phyloP scores from a whole-genome alignment of 2,888 invertebrate species.

The Cataglyphis altisquamis region DNA sequence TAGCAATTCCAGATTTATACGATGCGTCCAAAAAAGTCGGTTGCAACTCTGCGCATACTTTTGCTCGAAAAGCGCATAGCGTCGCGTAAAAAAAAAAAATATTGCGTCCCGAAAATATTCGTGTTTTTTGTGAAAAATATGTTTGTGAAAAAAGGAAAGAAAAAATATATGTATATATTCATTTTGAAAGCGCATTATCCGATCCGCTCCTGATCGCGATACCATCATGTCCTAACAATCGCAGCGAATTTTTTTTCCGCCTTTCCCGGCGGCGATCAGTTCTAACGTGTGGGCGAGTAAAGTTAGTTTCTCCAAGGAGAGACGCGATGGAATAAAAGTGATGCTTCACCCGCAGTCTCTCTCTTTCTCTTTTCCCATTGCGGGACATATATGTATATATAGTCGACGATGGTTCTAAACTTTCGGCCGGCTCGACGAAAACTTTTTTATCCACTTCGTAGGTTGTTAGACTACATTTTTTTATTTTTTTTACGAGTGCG shows the following conservation, averaged over 20 bases:
- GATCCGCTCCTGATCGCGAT: not conserved
- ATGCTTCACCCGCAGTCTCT: not conserved
- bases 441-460: slow-evolving; percentile 51
- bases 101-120: slow-evolving; percentile 42
- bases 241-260: slow-evolving; percentile 7
- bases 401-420: slow-evolving; percentile 42
- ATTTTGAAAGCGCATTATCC: slow-evolving; percentile 30
- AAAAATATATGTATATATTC: not conserved
- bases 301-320: slow-evolving; percentile 34
- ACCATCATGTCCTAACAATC: slow-evolving; percentile 29
- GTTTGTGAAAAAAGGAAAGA: not conserved
- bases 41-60: slow-evolving; percentile 39
- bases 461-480: slow-evolving; percentile 30
- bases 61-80: slow-evolving; percentile 38
- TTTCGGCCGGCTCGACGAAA: slow-evolving; percentile 46
- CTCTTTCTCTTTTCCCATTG: not conserved
- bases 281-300: slow-evolving; percentile 22
- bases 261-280: not conserved
- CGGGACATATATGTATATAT: not conserved
- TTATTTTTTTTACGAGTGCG: slow-evolving; percentile 43
- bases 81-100: slow-evolving; percentile 51
- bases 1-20: slow-evolving; percentile 54
- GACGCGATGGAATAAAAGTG: slow-evolving; percentile 39
- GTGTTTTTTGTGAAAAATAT: slow-evolving; percentile 52
- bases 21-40: slow-evolving; percentile 42